Conservation (phyloP, 2,888 invertebrate species). For the Amiota communis region DNA sequence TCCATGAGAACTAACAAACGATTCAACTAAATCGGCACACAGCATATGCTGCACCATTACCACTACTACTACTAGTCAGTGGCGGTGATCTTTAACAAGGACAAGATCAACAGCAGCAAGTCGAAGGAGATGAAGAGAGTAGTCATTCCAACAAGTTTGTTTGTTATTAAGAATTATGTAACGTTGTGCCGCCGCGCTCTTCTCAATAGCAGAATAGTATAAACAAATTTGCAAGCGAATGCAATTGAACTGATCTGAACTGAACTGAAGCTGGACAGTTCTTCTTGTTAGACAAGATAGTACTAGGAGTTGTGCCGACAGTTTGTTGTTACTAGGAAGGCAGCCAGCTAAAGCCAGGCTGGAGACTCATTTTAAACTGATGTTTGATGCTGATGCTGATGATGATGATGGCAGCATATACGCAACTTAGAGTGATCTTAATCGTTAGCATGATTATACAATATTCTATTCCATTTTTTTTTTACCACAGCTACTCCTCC, state of each 20-base stretch:
- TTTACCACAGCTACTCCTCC: too few species aligned
- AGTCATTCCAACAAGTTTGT: slow-evolving; percentile 26
- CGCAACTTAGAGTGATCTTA: slow-evolving; percentile 52
- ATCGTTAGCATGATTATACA: slow-evolving; percentile 54
- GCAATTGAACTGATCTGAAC: neutral
- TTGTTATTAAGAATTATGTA: slow-evolving; percentile 60
- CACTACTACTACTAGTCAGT: slow-evolving; percentile 53
- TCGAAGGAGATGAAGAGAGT: neutral
- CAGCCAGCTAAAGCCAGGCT: neutral
- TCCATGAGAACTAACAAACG: neutral
- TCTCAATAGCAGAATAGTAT: slow-evolving; percentile 34
- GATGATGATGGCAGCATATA: slow-evolving; percentile 29
- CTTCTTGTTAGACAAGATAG: slow-evolving; percentile 57
- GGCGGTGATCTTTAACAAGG: slow-evolving; percentile 37
- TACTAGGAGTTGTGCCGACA: slow-evolving; percentile 55
- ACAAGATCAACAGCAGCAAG: slow-evolving; percentile 51
- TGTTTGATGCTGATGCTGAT: too few species aligned
- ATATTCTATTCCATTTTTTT: neutral
- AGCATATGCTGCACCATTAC: too few species aligned
- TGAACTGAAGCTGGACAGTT: neutral
- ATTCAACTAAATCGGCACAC: slow-evolving; percentile 13
- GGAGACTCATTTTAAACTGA: neutral
- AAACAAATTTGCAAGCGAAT: slow-evolving; percentile 57
- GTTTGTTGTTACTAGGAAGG: neutral
- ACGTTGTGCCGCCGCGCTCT: slow-evolving; percentile 45